These are phyloP conservation scores for Holotrichia oblita DNA, from an alignment of 1,140 invertebrate species.

Conservation along the genomic window DNA sequence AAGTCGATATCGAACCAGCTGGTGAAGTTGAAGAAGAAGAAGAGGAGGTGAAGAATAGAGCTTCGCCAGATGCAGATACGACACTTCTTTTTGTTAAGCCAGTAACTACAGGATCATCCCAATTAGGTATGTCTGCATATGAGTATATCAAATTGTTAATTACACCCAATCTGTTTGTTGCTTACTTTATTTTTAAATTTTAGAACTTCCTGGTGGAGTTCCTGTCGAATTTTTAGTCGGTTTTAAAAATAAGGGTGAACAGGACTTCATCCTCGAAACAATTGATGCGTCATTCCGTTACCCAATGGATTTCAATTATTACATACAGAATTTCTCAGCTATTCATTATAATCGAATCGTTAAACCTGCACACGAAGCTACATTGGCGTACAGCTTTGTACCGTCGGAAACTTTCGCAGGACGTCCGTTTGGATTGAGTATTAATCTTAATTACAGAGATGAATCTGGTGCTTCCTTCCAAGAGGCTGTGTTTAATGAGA, in stretches of 20 bases:
- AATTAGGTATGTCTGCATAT: conserved; percentile 55
- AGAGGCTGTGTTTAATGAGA: conserved; percentile 98
- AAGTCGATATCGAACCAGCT: conserved; percentile 69
- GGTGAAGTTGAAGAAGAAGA: conserved; percentile 71
- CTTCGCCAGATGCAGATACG: conserved; percentile 93
- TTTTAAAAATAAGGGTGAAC: conserved; percentile 92
- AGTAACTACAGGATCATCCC: conserved; percentile 66
- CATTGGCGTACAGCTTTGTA: conserved; percentile 94
- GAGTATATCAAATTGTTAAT: no score
- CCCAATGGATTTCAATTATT: conserved; percentile 97
- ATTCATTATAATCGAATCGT: conserved; percentile 67
- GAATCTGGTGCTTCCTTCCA: conserved; percentile 66
- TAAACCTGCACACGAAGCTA: conserved; percentile 57
- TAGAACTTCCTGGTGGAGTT: no score
- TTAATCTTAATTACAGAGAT: conserved; percentile 95
- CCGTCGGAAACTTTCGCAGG: conserved; percentile 95
- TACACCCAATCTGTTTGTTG: no score
- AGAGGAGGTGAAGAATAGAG: conserved; percentile 75
- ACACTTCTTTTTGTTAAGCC: conserved; percentile 94
- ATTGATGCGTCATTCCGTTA: conserved; percentile 88
- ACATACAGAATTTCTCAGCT: conserved; percentile 97
- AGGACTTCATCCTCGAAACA: conserved; percentile 91
- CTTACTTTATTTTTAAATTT: no score
- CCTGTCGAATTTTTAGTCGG: conserved; percentile 67
- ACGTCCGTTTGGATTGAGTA: conserved; percentile 93